Conservation (phyloP, 2,113 vertebrate genomes). For the Toxotes chatareus region DNA sequence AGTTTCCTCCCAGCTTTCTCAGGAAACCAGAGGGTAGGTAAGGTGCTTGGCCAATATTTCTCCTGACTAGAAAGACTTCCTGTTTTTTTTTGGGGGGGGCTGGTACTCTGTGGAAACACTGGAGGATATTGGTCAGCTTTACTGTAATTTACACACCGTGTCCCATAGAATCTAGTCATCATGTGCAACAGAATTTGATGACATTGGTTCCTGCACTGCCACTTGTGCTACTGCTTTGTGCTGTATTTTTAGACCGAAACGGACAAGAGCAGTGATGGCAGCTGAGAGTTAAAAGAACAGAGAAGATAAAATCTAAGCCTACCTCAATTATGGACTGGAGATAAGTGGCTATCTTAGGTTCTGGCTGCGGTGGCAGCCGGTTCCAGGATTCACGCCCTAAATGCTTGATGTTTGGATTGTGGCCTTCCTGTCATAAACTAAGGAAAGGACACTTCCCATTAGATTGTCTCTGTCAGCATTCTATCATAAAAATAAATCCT, state of each 20-base stretch:
- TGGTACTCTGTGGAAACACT: constrained; percentile 40
- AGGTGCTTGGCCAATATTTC: constrained; percentile 77
- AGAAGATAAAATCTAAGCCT: constrained; percentile 52
- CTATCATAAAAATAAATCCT: constrained; percentile 36
- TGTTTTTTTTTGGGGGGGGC: constrained; percentile 70
- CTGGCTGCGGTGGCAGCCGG: constrained; percentile 52
- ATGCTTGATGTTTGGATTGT: constrained; percentile 62
- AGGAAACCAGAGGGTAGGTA: constrained; percentile 82
- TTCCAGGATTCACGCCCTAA: constrained; percentile 69
- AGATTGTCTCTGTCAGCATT: constrained; percentile 61
- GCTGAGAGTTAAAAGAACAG: constrained; percentile 52
- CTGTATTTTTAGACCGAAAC: constrained; percentile 37
- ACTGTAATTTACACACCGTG: constrained; percentile 4
- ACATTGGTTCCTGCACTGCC: neutral
- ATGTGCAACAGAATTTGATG: constrained; percentile 6
- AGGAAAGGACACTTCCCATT: constrained; percentile 57
- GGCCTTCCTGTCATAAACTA: constrained; percentile 69
- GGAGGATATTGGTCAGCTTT: neutral
- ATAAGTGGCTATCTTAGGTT: constrained; percentile 70
- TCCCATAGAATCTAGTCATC: constrained; percentile 1
- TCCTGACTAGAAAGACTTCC: constrained; percentile 81
- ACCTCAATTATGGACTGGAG: constrained; percentile 70
- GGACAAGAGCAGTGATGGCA: constrained; percentile 19
- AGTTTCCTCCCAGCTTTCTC: constrained; percentile 80
- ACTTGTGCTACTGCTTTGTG: neutral